These are phyloP conservation scores for Anagyrus pseudococci DNA, from an alignment of 2,888 invertebrate genomes.

Conservation along the genomic window DNA sequence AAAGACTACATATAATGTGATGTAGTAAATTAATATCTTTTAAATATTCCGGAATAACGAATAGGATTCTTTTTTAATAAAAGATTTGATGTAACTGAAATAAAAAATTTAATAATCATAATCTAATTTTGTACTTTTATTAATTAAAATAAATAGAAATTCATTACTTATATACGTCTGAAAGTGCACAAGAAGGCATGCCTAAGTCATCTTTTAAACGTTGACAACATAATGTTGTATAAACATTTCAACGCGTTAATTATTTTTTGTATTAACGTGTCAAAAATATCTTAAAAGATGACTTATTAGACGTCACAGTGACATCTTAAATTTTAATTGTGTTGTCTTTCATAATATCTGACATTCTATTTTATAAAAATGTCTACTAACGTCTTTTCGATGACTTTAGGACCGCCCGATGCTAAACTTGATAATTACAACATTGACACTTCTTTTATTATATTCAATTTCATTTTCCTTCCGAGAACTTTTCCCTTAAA, in stretches of 20 bases:
- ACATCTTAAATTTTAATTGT: conserved; percentile 31
- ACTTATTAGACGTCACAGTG: conserved; percentile 32
- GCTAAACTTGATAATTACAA: conserved; percentile 38
- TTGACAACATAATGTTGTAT: conserved; percentile 20
- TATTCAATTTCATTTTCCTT: conserved; percentile 57
- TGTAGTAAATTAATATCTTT: conserved; percentile 23
- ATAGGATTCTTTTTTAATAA: conserved; percentile 27
- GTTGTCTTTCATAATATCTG: conserved; percentile 26
- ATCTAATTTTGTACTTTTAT: conserved; percentile 41
- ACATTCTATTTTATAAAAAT: conserved; percentile 35
- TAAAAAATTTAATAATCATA: conserved; percentile 31
- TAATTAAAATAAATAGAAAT: conserved; percentile 40
- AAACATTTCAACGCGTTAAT: conserved; percentile 1
- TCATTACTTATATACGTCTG: conserved; percentile 36
- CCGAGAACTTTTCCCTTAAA: conserved; percentile 83
- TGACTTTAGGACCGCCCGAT: conserved; percentile 30
- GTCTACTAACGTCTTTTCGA: conserved; percentile 24
- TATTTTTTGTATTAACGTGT: conserved; percentile 13
- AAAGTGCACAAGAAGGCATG: conserved; percentile 36
- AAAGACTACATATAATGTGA: conserved; percentile 1
- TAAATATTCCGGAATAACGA: conserved; percentile 29
- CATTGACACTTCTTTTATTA: conserved; percentile 36
- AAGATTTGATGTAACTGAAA: conserved; percentile 30
- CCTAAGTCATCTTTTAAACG: conserved; percentile 35
- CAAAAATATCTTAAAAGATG: conserved; percentile 33